Evolutionary conservation across 1,140 invertebrate genomes (phyloP), one percentile per base, ranked within the genome.

Genomic region (Tetramorium parvispinum): DNA sequence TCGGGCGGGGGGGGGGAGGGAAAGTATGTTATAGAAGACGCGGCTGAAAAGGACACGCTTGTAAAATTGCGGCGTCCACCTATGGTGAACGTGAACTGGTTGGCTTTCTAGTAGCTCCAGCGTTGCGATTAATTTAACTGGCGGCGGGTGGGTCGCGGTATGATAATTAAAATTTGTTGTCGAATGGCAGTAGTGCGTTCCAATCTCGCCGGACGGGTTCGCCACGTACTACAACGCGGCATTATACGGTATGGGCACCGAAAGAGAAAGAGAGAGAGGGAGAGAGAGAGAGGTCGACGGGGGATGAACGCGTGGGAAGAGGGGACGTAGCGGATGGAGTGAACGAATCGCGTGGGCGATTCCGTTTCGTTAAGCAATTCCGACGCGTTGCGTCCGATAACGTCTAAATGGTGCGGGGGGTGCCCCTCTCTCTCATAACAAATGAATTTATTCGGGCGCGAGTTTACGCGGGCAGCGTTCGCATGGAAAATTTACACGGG

Each of bases 91-190:
- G 59, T 53, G 37, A 53, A 59, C n/a, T 68, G 40, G 21, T 88
- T 73, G 86, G 66, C 86, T 89, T 78, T 70, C 88, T 57, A 63
- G 37, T 79, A 8, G 43, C 11, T 46, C 49, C 63, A 57, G 63
- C 71, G 51, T 63, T 63, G 21, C 82, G 76, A 92, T 92, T 92
- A 91, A 92, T 92, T 92, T 88, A 66, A 66, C 65, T 40, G n/a
- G n/a, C 61, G 75, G 49, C 75, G 68, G 85, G 10, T 27, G 78
- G 70, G 83, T 87, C 65, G 87, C 70, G 86, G 76, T 91, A 88
- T 85, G 87, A 92, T 92, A 92, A 92, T 92, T 91, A 92, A 92
- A 92, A 92, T 92, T 92, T 90, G 90, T 92, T 92, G 83, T 86
- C 87, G 85, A 88, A 90, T 91, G 76, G 79, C 70, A 86, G 83